Conservation (phyloP, 2,888 invertebrate genomes). For the Merodon equestris region DNA sequence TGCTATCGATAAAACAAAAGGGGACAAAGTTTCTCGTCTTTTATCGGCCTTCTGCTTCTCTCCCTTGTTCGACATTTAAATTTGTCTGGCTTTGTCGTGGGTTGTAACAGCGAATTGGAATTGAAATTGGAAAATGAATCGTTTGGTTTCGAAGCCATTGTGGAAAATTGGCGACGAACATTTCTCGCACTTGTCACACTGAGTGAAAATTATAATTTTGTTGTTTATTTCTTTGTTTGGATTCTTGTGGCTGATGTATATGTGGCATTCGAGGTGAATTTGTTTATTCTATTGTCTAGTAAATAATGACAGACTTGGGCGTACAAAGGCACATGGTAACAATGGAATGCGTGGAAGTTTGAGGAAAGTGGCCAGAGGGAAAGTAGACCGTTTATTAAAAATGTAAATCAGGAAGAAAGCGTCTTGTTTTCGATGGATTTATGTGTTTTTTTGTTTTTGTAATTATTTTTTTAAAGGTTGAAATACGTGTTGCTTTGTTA, state of each 20-base stretch:
- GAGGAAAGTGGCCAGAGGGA: too few relatives aligned
- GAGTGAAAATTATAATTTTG: slow-evolving; percentile 46
- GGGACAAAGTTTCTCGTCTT: slow-evolving; percentile 16
- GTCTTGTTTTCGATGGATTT: too few relatives aligned
- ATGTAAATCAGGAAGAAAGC: too few relatives aligned
- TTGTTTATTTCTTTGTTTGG: slow-evolving; percentile 23
- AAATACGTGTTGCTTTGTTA: too few relatives aligned
- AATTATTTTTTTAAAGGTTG: too few relatives aligned
- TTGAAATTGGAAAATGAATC: slow-evolving; percentile 27
- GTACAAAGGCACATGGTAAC: too few relatives aligned
- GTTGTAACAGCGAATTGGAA: slow-evolving; percentile 2
- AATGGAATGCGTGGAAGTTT: too few relatives aligned
- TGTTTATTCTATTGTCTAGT: too few relatives aligned
- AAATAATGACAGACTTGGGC: too few relatives aligned
- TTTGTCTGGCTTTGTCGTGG: slow-evolving; percentile 30
- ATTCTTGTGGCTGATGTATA: neutral
- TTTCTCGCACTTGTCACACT: slow-evolving; percentile 45
- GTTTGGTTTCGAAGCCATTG: slow-evolving; percentile 15
- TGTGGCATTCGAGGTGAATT: too few relatives aligned
- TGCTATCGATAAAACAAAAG: slow-evolving; percentile 36
- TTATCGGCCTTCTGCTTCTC: slow-evolving; percentile 8
- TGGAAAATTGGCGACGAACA: slow-evolving; percentile 49
- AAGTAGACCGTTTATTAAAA: too few relatives aligned
- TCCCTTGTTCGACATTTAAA: slow-evolving; percentile 48
- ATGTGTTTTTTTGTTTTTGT: too few relatives aligned